A percentile compares a stretch with the other conserved stretches of the same genome.
Conservation (phyloP, 2,113 vertebrate genomes). For the Engraulis encrasicolus region DNA sequence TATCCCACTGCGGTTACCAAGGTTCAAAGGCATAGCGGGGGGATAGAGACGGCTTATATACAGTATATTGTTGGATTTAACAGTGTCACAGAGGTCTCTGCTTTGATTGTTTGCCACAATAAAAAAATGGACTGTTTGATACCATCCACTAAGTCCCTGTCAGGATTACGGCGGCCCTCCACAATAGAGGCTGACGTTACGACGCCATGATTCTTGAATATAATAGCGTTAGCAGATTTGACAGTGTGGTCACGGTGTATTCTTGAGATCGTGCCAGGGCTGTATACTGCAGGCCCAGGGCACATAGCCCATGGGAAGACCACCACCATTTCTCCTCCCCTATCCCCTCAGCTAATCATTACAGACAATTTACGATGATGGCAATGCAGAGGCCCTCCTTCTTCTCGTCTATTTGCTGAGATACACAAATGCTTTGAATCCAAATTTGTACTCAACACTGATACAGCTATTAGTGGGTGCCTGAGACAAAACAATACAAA, state of each 20-base stretch:
- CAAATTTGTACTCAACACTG: too few relatives aligned
- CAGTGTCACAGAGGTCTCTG: not conserved
- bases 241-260: slow-evolving; percentile 11
- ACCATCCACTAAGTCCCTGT: slow-evolving; percentile 2
- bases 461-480: too few relatives aligned
- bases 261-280: not conserved
- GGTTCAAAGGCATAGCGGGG: not conserved
- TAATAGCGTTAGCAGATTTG: slow-evolving; percentile 20
- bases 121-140: slow-evolving; percentile 17
- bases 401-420: too few relatives aligned
- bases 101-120: too few relatives aligned
- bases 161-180: not conserved
- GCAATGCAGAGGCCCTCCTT: too few relatives aligned
- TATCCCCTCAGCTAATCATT: too few relatives aligned
- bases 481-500: too few relatives aligned
- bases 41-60: not conserved
- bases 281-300: too few relatives aligned
- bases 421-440: too few relatives aligned
- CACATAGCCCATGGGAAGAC: not conserved
- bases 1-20: not conserved
- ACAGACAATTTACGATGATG: too few relatives aligned
- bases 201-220: not conserved
- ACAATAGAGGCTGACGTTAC: not conserved
- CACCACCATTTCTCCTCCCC: too few relatives aligned
- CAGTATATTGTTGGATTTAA: slow-evolving; percentile 17